phyloP scores from a whole-genome alignment of 2,797 vertebrate genomes.

The Lophura swinhoii region DNA sequence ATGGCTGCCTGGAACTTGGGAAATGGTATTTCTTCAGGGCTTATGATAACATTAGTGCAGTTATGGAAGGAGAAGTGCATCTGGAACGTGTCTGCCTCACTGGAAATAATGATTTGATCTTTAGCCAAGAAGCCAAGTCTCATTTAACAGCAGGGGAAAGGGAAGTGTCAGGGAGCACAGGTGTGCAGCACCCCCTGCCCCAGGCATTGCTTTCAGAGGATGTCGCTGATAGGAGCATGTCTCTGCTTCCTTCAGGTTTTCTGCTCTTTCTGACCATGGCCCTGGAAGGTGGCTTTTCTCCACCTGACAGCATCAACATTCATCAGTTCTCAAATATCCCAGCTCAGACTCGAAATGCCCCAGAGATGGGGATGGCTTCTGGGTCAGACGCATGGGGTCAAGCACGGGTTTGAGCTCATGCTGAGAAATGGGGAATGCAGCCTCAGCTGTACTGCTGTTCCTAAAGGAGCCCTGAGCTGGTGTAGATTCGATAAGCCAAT shows the following conservation, averaged over 20 bases:
- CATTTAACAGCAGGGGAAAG: not conserved
- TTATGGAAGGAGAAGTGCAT: not conserved
- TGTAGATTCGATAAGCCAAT: fast-evolving
- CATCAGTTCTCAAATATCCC: not conserved
- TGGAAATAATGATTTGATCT: conserved; percentile 22
- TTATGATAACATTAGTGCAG: not conserved
- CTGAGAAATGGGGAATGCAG: not conserved
- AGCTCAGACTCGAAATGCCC: not conserved
- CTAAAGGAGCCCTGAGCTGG: not conserved
- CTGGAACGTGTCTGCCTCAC: not conserved
- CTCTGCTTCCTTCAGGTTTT: not conserved
- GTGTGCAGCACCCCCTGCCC: not conserved
- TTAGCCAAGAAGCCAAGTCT: conserved; percentile 7
- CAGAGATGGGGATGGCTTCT: not conserved
- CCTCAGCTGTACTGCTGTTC: not conserved
- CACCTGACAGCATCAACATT: fast-evolving
- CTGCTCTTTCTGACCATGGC: not conserved
- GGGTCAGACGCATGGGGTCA: not conserved
- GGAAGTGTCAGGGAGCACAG: not conserved
- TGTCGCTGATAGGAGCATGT: fast-evolving
- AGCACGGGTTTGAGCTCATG: fast-evolving
- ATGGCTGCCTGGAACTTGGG: not conserved
- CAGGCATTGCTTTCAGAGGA: not conserved
- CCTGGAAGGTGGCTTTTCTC: not conserved
- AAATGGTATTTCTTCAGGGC: not conserved